Percentiles rank a stretch among this genome's conserved stretches.
phyloP scores from a whole-genome alignment of 2,888 invertebrate genomes.

The Drosophila picticornis region DNA sequence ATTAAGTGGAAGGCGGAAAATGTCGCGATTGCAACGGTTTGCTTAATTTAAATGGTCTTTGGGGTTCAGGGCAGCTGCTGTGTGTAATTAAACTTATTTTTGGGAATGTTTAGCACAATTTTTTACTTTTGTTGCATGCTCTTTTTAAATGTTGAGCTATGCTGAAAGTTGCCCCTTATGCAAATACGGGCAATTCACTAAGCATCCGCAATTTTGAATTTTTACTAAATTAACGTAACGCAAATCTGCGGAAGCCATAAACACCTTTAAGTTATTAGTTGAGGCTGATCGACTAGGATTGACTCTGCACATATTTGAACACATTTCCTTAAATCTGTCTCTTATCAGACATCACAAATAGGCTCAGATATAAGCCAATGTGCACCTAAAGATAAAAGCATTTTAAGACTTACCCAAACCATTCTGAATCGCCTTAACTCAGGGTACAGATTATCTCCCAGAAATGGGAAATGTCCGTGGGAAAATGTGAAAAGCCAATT shows the following conservation, averaged over 20 bases:
- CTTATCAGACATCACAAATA: neutral
- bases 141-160: neutral
- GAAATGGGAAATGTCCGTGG: neutral
- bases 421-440: neutral
- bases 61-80: too few relatives aligned
- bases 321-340: neutral
- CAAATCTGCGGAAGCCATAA: neutral
- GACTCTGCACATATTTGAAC: neutral
- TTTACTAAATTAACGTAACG: neutral
- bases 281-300: neutral
- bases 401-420: neutral
- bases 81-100: slow-evolving; percentile 19
- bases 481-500: neutral
- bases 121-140: slow-evolving; percentile 1
- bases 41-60: slow-evolving; percentile 34
- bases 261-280: neutral
- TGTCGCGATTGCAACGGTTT: slow-evolving; percentile 33
- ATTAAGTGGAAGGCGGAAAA: slow-evolving; percentile 10
- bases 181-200: neutral
- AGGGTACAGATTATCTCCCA: neutral
- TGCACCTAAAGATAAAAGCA: neutral
- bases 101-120: neutral
- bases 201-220: slow-evolving; percentile 1
- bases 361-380: neutral
- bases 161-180: neutral